Conservation (phyloP, 1,140 invertebrate genomes). For the Sminthurinus signatus region DNA sequence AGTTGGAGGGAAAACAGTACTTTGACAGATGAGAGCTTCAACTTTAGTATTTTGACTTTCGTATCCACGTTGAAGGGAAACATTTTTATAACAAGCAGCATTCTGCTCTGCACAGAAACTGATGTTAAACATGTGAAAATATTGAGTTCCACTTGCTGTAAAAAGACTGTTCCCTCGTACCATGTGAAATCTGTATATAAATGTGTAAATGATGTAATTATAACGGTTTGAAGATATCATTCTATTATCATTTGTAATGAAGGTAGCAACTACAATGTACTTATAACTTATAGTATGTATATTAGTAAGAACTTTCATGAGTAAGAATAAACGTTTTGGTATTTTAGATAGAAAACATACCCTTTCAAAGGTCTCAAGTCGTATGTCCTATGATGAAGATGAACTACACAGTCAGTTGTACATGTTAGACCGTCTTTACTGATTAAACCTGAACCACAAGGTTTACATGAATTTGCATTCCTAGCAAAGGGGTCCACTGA, state of each 20-base stretch:
- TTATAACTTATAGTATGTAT: too few relatives aligned
- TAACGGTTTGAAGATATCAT: constrained; percentile 10
- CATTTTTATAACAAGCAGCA: constrained; percentile 45
- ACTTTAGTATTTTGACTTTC: constrained; percentile 37
- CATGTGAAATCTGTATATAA: constrained; percentile 45
- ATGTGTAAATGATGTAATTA: too few relatives aligned
- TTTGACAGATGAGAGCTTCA: constrained; percentile 49
- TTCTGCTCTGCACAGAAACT: constrained; percentile 49
- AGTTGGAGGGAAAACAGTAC: constrained; percentile 49
- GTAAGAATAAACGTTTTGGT: too few relatives aligned
- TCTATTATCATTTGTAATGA: too few relatives aligned
- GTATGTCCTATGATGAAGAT: constrained; percentile 45
- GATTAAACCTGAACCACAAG: constrained; percentile 51
- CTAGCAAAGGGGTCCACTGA: constrained; percentile 48
- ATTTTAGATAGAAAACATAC: constrained; percentile 42
- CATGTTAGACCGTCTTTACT: constrained; percentile 46
- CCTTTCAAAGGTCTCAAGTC: constrained; percentile 49
- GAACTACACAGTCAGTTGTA: constrained; percentile 46
- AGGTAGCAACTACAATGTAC: too few relatives aligned
- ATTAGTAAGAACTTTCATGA: too few relatives aligned
- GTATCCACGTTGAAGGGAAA: constrained; percentile 38
- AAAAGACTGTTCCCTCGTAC: constrained; percentile 50
- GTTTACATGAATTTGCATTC: constrained; percentile 49
- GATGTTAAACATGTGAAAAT: constrained; percentile 57
- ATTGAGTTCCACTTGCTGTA: constrained; percentile 54